Evolutionary conservation across 30 jellyfish, hydroid and myxozoan species (phyloP).

Genomic region (Turritopsis rubra): DNA sequence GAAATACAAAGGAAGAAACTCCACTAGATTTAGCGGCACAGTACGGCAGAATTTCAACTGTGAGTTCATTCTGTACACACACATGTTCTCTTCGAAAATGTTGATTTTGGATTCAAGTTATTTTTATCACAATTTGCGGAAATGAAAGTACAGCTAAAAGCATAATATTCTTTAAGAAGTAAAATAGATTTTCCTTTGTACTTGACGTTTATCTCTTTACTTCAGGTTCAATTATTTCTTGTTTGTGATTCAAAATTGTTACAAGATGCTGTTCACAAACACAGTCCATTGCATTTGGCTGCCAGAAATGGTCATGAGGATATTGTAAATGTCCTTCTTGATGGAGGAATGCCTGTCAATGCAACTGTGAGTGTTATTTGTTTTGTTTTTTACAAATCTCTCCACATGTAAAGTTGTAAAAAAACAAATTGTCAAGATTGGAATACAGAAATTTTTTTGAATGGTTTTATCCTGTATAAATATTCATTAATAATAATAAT

Average conservation of each 20-base stretch:
- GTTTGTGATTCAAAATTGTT: conserved; percentile 51
- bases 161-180: not conserved
- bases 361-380: conserved; percentile 63
- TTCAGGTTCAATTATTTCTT: conserved; percentile 75
- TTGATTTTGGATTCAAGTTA: too few species aligned
- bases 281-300: conserved; percentile 87
- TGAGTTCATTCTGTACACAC: not conserved
- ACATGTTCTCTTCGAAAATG: too few species aligned
- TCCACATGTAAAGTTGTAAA: too few species aligned
- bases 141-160: not conserved
- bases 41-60: conserved; percentile 82
- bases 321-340: conserved; percentile 60
- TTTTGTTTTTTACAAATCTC: too few species aligned
- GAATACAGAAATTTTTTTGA: too few species aligned
- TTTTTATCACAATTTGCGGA: too few species aligned
- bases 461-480: too few species aligned
- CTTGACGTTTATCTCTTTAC: not conserved
- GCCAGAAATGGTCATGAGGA: conserved; percentile 89
- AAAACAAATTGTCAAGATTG: too few species aligned
- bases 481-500: too few species aligned
- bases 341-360: conserved; percentile 84
- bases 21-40: conserved; percentile 91
- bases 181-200: not conserved
- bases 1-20: conserved; percentile 79
- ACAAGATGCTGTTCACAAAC: conserved; percentile 33